These are phyloP conservation scores for Sialia sialis DNA, from an alignment of 2,113 vertebrate genomes.

Conservation along the genomic window DNA sequence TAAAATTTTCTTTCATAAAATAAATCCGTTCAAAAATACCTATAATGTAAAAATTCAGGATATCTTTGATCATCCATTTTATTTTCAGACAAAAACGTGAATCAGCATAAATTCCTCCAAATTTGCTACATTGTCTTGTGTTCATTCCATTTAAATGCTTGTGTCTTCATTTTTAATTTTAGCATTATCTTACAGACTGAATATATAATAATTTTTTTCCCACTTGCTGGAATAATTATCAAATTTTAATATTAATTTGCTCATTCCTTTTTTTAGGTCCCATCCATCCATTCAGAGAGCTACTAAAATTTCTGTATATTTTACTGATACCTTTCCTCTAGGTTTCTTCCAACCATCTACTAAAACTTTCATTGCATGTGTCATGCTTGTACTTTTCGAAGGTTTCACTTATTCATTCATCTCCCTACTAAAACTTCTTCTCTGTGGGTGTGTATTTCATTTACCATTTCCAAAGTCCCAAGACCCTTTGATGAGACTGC, in stretches of 20 bases:
- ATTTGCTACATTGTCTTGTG: neutral
- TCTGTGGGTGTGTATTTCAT: neutral
- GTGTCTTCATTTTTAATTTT: neutral
- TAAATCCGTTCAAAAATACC: neutral
- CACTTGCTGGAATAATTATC: neutral
- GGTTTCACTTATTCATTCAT: neutral
- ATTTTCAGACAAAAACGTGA: neutral
- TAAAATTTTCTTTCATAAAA: neutral
- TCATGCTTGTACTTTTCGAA: neutral
- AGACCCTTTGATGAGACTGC: neutral
- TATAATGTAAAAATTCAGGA: neutral
- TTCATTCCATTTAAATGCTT: neutral
- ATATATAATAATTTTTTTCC: neutral
- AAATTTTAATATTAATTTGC: slow-evolving; percentile 1
- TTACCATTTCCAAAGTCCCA: neutral
- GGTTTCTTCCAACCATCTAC: neutral
- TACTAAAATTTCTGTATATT: slow-evolving; percentile 6
- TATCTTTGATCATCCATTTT: neutral
- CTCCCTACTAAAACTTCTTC: neutral
- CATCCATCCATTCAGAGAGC: neutral
- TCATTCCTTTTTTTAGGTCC: slow-evolving; percentile 61
- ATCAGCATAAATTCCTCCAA: neutral
- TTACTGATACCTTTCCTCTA: neutral
- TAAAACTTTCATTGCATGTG: neutral
- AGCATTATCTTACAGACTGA: neutral